Percentiles rank a stretch among this genome's conserved stretches.
Conservation (phyloP, 2,113 vertebrate species). For the Poecilia latipinna region DNA sequence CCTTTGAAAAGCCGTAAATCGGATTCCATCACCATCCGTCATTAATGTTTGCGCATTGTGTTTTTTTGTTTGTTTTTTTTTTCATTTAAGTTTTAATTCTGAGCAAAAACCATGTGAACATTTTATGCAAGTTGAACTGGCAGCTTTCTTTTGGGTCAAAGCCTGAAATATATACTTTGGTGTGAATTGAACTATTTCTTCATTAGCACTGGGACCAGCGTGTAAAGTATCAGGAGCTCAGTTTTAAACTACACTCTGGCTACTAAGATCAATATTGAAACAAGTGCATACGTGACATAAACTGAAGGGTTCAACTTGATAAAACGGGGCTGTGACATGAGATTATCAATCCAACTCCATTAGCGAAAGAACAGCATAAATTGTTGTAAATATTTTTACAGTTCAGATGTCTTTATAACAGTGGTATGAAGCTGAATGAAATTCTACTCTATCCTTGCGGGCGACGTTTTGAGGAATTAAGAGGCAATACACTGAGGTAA, state of each 20-base stretch:
- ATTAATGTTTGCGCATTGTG: neutral
- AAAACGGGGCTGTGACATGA: constrained; percentile 42
- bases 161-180: constrained; percentile 42
- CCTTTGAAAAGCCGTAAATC: neutral
- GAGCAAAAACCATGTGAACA: constrained; percentile 53
- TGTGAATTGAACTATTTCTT: constrained; percentile 56
- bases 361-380: constrained; percentile 4
- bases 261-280: constrained; percentile 34
- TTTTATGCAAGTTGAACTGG: constrained; percentile 67
- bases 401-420: constrained; percentile 62
- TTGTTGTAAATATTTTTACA: constrained; percentile 72
- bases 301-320: constrained; percentile 39
- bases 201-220: constrained; percentile 60
- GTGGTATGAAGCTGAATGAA: constrained; percentile 55
- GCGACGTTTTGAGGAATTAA: constrained; percentile 35
- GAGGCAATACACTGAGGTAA: constrained; percentile 39
- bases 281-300: constrained; percentile 43
- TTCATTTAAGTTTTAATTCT: constrained; percentile 36
- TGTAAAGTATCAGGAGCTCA: constrained; percentile 56
- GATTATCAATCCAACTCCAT: constrained; percentile 25
- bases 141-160: constrained; percentile 44
- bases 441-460: constrained; percentile 40
- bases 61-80: too few relatives aligned
- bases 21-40: neutral
- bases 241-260: constrained; percentile 54